Evolutionary conservation across 1,140 invertebrate species (phyloP).

Genomic region (Hylyphantes graminicola): DNA sequence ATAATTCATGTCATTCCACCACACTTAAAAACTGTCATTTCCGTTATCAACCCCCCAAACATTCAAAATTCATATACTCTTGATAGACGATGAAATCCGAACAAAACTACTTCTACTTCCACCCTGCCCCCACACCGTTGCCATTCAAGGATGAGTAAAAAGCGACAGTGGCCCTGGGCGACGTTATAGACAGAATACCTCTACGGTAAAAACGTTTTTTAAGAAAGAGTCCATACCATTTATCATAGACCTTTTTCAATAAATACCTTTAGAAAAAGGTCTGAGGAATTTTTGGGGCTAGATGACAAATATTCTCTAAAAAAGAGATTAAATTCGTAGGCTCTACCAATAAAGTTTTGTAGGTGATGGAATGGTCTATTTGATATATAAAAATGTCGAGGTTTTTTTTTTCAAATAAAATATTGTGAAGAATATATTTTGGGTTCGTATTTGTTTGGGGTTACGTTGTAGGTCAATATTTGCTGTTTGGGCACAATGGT

Average conservation of each 20-base stretch:
- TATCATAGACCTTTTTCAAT: slow-evolving; percentile 25
- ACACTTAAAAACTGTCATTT: slow-evolving; percentile 24
- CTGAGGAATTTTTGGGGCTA: slow-evolving; percentile 10
- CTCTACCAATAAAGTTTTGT: slow-evolving; percentile 25
- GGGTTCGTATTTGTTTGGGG: no score
- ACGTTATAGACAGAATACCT: slow-evolving; percentile 13
- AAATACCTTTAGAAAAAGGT: slow-evolving; percentile 25
- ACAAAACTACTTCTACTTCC: background rate
- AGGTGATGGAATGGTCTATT: background rate
- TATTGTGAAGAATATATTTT: no score
- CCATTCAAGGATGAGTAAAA: slow-evolving; percentile 15
- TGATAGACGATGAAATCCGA: slow-evolving; percentile 34
- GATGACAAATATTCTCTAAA: slow-evolving; percentile 31
- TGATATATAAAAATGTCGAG: no score
- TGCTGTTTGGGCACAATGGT: no score
- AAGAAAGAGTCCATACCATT: slow-evolving; percentile 4
- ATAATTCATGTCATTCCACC: background rate
- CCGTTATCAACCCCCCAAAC: slow-evolving; percentile 14
- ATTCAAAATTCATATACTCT: slow-evolving; percentile 33
- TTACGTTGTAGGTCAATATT: no score
- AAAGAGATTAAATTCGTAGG: slow-evolving; percentile 43
- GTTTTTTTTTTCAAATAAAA: no score
- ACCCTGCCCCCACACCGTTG: background rate
- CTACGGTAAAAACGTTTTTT: slow-evolving; percentile 9
- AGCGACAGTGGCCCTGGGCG: slow-evolving; percentile 22